A percentile compares a stretch with the other conserved stretches of the same genome.
These are phyloP conservation scores for Tragelaphus scriptus DNA, from an alignment of 2,113 vertebrate species.

Conservation along the genomic window DNA sequence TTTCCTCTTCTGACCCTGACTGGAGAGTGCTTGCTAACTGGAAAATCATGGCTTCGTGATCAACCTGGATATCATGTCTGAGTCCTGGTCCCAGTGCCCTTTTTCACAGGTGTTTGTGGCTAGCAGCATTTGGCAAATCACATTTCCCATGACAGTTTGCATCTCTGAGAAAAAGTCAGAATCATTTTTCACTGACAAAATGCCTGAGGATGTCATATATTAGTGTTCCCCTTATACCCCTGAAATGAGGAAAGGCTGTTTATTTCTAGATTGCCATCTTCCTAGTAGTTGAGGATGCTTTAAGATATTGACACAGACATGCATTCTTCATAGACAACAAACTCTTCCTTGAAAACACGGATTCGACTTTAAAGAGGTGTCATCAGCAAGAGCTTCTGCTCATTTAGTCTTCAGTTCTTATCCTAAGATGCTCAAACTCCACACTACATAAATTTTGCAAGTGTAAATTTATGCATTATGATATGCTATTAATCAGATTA, in stretches of 20 bases:
- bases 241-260: neutral
- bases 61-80: neutral
- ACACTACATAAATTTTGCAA: constrained; percentile 77
- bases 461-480: constrained; percentile 73
- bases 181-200: neutral
- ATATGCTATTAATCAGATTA: constrained; percentile 78
- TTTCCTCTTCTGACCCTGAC: neutral
- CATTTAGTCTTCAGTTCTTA: constrained; percentile 60
- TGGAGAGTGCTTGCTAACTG: neutral
- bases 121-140: neutral
- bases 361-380: constrained; percentile 66
- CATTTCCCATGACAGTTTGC: neutral
- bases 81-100: neutral
- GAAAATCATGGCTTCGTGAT: neutral
- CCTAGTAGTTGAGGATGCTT: neutral
- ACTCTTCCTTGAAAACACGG: constrained; percentile 21
- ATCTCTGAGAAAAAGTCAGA: neutral
- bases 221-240: neutral
- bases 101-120: neutral
- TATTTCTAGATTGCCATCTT: constrained; percentile 32
- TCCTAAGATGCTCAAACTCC: constrained; percentile 65
- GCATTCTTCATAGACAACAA: constrained; percentile 56
- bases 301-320: constrained; percentile 39
- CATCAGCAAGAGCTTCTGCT: constrained; percentile 58
- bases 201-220: neutral